phyloP scores from a whole-genome alignment of 2,113 vertebrate genomes.

The Hypanus sabinus region DNA sequence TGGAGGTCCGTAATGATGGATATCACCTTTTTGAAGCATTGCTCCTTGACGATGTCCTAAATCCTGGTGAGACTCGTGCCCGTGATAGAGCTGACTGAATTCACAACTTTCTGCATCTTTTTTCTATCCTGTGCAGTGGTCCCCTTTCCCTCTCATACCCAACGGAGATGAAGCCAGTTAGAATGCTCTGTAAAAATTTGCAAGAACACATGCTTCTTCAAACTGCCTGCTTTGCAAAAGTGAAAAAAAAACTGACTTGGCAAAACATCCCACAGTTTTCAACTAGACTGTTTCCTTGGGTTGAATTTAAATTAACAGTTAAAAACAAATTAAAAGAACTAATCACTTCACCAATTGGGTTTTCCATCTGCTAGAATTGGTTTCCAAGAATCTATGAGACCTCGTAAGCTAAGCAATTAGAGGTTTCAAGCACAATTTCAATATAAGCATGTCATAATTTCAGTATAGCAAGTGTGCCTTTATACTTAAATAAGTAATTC shows the following conservation, averaged over 20 bases:
- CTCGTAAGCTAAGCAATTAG: neutral
- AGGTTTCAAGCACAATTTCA: neutral
- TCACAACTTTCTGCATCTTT: too few relatives aligned
- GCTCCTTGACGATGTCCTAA: too few relatives aligned
- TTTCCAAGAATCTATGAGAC: neutral
- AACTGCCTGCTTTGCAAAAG: neutral
- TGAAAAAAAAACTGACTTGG: neutral
- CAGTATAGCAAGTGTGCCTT: neutral
- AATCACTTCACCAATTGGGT: neutral
- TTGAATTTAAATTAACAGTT: neutral
- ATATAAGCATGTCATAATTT: neutral
- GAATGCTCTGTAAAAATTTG: too few relatives aligned
- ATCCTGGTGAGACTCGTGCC: too few relatives aligned
- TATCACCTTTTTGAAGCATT: too few relatives aligned
- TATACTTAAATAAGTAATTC: neutral
- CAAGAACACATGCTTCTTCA: neutral
- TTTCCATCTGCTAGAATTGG: neutral
- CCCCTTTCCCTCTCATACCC: too few relatives aligned
- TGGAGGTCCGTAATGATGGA: too few relatives aligned
- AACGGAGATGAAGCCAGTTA: too few relatives aligned
- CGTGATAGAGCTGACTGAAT: too few relatives aligned
- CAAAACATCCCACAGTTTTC: neutral
- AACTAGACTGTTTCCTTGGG: neutral
- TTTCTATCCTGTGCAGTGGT: too few relatives aligned
- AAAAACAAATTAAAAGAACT: slow-evolving; percentile 9